phyloP scores from a whole-genome alignment of 1,140 invertebrate genomes.

The Pseudoatta argentina region DNA sequence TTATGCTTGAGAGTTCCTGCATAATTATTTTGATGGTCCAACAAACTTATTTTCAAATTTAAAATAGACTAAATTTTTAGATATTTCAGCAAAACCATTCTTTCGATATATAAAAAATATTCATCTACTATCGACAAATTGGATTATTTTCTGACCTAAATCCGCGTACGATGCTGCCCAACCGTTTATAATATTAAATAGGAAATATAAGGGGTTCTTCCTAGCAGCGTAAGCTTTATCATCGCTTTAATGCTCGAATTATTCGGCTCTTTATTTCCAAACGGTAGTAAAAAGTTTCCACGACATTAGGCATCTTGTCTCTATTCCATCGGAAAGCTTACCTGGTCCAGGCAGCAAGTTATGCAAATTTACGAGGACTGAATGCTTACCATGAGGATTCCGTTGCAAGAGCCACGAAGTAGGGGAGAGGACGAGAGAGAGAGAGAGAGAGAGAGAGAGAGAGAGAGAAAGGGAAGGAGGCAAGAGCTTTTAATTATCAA shows the following conservation, averaged over 20 bases:
- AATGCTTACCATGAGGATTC: conserved; percentile 31
- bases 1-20: too few species aligned
- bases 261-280: conserved; percentile 74
- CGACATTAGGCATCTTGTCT: conserved; percentile 83
- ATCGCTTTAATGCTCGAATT: conserved; percentile 68
- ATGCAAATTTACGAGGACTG: conserved; percentile 79
- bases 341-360: conserved; percentile 77
- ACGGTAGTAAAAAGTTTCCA: conserved; percentile 82
- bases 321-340: conserved; percentile 71
- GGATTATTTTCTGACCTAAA: background rate
- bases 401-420: background rate
- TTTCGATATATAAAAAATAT: background rate
- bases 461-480: conserved; percentile 51
- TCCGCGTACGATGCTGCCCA: background rate
- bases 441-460: conserved; percentile 51
- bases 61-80: too few species aligned
- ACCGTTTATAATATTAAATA: conserved; percentile 29
- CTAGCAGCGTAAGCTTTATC: conserved; percentile 31
- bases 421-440: conserved; percentile 44
- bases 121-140: background rate
- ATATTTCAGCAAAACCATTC: background rate
- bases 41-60: too few species aligned
- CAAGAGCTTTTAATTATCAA: conserved; percentile 82
- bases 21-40: too few species aligned
- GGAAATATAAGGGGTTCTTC: conserved; percentile 29